These are phyloP conservation scores for Drosophila aff. DNA, from an alignment of 1,140 invertebrate species.

Conservation along the genomic window DNA sequence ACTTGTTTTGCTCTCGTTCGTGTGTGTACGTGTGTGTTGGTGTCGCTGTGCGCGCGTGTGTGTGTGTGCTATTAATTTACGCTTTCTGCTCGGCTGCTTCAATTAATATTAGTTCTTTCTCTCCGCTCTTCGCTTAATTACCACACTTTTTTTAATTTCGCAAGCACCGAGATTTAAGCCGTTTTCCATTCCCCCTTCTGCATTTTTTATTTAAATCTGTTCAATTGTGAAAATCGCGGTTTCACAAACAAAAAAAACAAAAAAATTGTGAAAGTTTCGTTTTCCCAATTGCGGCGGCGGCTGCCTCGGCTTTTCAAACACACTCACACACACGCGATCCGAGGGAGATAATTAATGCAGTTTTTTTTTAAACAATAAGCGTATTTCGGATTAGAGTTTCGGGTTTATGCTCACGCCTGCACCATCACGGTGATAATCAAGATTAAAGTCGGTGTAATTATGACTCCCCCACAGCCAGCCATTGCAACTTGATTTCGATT, in stretches of 20 bases:
- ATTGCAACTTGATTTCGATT: background rate
- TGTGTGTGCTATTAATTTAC: conserved; percentile 68
- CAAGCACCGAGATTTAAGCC: conserved; percentile 25
- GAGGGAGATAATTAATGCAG: conserved; percentile 35
- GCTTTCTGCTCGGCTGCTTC: conserved; percentile 80
- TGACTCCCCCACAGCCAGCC: background rate
- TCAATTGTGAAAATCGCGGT: conserved; percentile 65
- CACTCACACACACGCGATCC: background rate
- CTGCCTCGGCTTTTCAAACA: conserved; percentile 31
- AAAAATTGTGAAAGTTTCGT: conserved; percentile 71
- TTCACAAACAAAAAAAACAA: conserved; percentile 41
- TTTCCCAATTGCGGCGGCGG: conserved; percentile 46
- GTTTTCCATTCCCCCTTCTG: conserved; percentile 5
- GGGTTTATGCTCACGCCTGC: conserved; percentile 13
- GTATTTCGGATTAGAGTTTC: conserved; percentile 21
- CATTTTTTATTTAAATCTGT: conserved; percentile 61
- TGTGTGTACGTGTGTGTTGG: conserved; percentile 1
- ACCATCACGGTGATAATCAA: conserved; percentile 19
- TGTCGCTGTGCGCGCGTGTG: conserved; percentile 10
- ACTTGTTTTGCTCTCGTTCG: conserved; percentile 54
- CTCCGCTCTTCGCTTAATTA: conserved; percentile 67
- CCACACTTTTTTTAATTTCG: conserved; percentile 47
- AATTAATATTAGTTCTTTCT: conserved; percentile 81
- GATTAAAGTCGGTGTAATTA: background rate
- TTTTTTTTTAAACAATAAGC: conserved; percentile 22